Evolutionary conservation across 2,888 invertebrate genomes (phyloP).

Genomic region (Thera obeliscata): DNA sequence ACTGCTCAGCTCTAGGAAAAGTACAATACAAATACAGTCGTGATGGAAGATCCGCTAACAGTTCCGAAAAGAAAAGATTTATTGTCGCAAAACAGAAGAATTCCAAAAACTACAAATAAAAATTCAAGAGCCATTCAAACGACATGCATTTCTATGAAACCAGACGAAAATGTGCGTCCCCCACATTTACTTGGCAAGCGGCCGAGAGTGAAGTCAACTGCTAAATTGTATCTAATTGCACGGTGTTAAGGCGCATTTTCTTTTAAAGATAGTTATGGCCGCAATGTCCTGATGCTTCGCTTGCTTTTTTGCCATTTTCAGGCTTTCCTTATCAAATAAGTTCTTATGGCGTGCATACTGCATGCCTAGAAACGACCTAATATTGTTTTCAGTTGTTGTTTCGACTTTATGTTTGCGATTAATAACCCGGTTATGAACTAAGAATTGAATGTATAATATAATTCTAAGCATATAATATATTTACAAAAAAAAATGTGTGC

Average conservation of each 20-base stretch:
- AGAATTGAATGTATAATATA: too few species aligned
- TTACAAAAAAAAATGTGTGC: too few species aligned
- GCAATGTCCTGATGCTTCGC: slow-evolving; percentile 34
- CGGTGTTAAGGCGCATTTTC: slow-evolving; percentile 30
- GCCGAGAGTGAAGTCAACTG: slow-evolving; percentile 45
- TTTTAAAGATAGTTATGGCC: slow-evolving; percentile 17
- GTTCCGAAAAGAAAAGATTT: slow-evolving; percentile 20
- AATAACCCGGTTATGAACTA: too few species aligned
- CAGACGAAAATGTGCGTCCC: slow-evolving; percentile 64
- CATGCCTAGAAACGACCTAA: slow-evolving; percentile 17
- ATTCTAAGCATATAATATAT: too few species aligned
- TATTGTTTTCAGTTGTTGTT: neutral
- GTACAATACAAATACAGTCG: neutral
- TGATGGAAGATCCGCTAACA: slow-evolving; percentile 7
- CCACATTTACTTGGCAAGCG: slow-evolving; percentile 63
- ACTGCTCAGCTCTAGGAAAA: neutral
- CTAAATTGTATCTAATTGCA: slow-evolving; percentile 30
- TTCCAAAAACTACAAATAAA: slow-evolving; percentile 34
- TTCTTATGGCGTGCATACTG: slow-evolving; percentile 28
- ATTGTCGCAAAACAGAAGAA: slow-evolving; percentile 30
- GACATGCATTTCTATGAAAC: slow-evolving; percentile 58
- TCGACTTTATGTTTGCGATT: neutral
- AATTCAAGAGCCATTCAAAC: slow-evolving; percentile 56
- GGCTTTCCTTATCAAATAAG: slow-evolving; percentile 39
- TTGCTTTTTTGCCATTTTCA: slow-evolving; percentile 37